Conservation (phyloP, 92 coral and sea anemone species). For the Pocillopora grandis region DNA sequence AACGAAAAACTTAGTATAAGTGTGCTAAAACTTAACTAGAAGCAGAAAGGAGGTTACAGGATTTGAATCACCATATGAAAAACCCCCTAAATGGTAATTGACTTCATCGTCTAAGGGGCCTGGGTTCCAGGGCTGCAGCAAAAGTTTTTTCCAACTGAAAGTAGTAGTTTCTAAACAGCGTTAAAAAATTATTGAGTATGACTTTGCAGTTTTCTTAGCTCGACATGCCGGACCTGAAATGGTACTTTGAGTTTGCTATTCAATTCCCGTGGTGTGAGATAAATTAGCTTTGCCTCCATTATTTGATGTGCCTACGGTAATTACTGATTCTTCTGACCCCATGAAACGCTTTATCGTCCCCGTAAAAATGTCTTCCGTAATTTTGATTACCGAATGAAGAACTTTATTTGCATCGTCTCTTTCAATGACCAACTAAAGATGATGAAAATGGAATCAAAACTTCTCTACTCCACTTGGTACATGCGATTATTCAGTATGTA, state of each 20-base stretch:
- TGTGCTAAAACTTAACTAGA: too few relatives aligned
- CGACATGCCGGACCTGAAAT: not conserved
- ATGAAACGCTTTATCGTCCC: constrained; percentile 36
- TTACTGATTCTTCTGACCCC: not conserved
- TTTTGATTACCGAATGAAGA: constrained; percentile 27
- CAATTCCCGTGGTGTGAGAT: not conserved
- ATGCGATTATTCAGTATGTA: too few relatives aligned
- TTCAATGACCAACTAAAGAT: constrained; percentile 26
- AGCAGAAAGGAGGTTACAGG: too few relatives aligned
- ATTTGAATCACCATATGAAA: too few relatives aligned
- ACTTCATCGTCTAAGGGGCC: too few relatives aligned
- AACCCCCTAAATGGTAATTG: too few relatives aligned
- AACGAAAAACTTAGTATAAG: too few relatives aligned
- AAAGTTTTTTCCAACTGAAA: too few relatives aligned
- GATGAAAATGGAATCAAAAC: not conserved
- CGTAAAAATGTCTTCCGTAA: constrained; percentile 31
- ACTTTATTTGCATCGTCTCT: constrained; percentile 29
- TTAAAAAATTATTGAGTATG: not conserved
- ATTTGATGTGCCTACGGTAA: too few relatives aligned
- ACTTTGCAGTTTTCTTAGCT: not conserved
- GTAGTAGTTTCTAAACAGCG: too few relatives aligned
- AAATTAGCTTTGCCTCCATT: not conserved
- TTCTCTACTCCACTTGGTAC: too few relatives aligned
- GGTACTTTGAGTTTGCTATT: not conserved
- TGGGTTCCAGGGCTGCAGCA: too few relatives aligned